These are phyloP conservation scores for Coboldia fuscipes DNA, from an alignment of 1,140 invertebrate species.

Conservation along the genomic window DNA sequence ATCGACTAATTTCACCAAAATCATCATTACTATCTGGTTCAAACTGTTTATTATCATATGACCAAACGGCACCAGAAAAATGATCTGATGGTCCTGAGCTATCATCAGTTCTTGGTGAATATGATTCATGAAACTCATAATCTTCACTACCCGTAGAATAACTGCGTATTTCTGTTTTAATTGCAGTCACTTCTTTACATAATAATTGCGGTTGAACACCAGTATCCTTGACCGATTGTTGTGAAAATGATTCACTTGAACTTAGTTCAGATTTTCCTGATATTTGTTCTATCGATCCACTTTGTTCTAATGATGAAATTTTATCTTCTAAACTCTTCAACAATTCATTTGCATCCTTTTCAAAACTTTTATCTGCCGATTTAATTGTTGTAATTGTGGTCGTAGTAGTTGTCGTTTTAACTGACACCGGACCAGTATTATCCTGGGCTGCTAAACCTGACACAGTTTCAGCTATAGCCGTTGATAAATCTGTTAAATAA, in stretches of 20 bases:
- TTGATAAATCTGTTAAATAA: neutral
- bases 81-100: constrained; percentile 31
- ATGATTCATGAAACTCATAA: constrained; percentile 23
- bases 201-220: too few relatives aligned
- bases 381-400: neutral
- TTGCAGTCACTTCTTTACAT: constrained; percentile 19
- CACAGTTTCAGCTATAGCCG: neutral
- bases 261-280: neutral
- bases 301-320: constrained; percentile 22
- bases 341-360: too few relatives aligned
- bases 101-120: constrained; percentile 29
- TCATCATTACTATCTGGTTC: constrained; percentile 21
- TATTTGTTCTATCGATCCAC: constrained; percentile 16
- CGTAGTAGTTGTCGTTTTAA: neutral
- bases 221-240: constrained; percentile 9
- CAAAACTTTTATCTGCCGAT: constrained; percentile 14
- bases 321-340: constrained; percentile 23
- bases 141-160: constrained; percentile 36
- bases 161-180: constrained; percentile 27
- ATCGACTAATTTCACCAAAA: constrained; percentile 15
- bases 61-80: constrained; percentile 22
- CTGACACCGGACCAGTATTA: constrained; percentile 7
- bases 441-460: constrained; percentile 1
- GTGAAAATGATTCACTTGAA: constrained; percentile 13
- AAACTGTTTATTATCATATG: constrained; percentile 24